Evolutionary conservation across 2,888 invertebrate species (phyloP).

Genomic region (Osmoderma eremita): DNA sequence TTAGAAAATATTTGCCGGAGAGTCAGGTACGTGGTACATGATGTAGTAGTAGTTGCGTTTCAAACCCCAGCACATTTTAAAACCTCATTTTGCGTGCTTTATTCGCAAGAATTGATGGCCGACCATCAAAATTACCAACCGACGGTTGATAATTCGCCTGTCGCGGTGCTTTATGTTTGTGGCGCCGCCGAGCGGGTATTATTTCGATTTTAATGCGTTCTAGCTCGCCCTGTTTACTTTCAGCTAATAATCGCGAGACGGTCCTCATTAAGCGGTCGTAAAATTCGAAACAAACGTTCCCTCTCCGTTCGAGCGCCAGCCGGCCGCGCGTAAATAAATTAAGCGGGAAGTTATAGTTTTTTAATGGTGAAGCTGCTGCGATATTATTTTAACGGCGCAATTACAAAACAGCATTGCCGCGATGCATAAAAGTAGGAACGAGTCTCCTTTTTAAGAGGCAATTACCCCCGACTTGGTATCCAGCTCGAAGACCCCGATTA

Average conservation of each 20-base stretch:
- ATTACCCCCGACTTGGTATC: constrained; percentile 2
- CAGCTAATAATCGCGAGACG: constrained; percentile 4
- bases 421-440: constrained; percentile 8
- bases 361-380: constrained; percentile 16
- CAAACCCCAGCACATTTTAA: neutral
- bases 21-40: too few species aligned
- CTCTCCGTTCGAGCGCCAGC: neutral
- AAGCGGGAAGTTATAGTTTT: constrained; percentile 35
- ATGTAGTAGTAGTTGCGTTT: neutral
- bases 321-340: constrained; percentile 16
- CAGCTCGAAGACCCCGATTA: constrained; percentile 15
- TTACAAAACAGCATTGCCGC: constrained; percentile 32
- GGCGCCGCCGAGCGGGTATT: constrained; percentile 2
- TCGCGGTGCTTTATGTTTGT: constrained; percentile 4
- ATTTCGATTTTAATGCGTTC: constrained; percentile 5
- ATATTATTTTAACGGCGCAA: constrained; percentile 36
- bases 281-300: constrained; percentile 10
- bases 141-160: neutral
- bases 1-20: too few species aligned
- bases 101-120: neutral
- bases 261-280: constrained; percentile 14
- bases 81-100: neutral
- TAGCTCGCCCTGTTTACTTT: constrained; percentile 15
- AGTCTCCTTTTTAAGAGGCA: constrained; percentile 15
- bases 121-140: constrained; percentile 4